Evolutionary conservation across 2,797 vertebrate genomes (phyloP), one percentile per base, ranked within the genome.

Genomic region (Podarcis lilfordi): DNA sequence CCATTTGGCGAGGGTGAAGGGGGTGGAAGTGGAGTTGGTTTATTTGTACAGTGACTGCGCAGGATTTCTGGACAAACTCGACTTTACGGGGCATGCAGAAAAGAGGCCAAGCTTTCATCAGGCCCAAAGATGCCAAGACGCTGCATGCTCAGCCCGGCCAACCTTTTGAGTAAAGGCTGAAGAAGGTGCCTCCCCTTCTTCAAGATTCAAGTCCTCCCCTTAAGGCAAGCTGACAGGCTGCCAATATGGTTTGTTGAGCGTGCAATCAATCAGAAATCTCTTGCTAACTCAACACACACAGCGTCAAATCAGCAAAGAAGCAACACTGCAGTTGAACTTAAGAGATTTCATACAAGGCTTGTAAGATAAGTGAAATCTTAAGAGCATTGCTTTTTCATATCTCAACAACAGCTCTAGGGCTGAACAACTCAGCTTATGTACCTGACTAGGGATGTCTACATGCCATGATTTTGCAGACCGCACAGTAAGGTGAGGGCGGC

Each of bases 81-180:
- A 81, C 21, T 91, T 92, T 93, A 78, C 87, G 87, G 83, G 86
- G 64, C 61, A 86, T 90, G 92, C 91, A 90, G 92, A 87, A 92
- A 89, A 0, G 0, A 91, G 94, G 86, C 93, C 94, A 85, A 88
- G n/a, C 84, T 92, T 75, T 92, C 93, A 92, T 92, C 94, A 93
- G 90, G 90, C 92, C 89, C 89, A 82, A 93, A 89, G 1, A 0
- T 90, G 93, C 88, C 93, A 95, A 88, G 90, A 89, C 86, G 86
- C 93, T 93, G 94, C 92, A 86, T 79, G 93, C 90, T 90, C 92
- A 93, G 91, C 88, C 91, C 85, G 86, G 91, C 90, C 82, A n/a
- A 91, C 88, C 89, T 94, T 55, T 90, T 91, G 94, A 92, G 91
- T 92, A 95, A 94, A 93, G 89, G 91, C 90, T 94, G 94, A 93